Evolutionary conservation across 2,113 vertebrate species (phyloP).

Genomic region (Sphyrna mokarran): DNA sequence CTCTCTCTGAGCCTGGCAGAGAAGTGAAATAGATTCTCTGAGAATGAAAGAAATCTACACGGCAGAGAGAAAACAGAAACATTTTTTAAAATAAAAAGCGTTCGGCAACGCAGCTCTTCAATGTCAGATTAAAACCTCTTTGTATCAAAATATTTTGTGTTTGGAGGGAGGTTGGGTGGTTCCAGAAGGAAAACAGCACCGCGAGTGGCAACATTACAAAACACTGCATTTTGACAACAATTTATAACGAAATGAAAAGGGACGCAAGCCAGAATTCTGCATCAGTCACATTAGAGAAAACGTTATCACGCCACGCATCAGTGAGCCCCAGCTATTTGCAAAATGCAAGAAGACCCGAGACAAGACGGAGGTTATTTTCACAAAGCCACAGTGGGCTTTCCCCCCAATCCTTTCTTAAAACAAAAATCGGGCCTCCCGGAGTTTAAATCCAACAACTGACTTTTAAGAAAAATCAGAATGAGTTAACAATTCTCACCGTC

Average conservation of each 20-base stretch:
- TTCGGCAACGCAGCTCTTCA: no score
- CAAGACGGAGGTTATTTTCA: neutral
- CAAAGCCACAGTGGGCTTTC: neutral
- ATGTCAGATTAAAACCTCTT: neutral
- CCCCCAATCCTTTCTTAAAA: neutral
- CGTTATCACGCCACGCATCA: slow-evolving; percentile 64
- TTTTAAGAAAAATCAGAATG: neutral
- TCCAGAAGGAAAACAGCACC: neutral
- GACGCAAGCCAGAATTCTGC: neutral
- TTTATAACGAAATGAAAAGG: neutral
- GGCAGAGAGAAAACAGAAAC: neutral
- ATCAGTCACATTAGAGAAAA: slow-evolving; percentile 52
- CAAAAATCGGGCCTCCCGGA: neutral
- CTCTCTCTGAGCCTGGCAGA: neutral
- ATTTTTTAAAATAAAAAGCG: neutral
- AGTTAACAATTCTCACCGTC: neutral
- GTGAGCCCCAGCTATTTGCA: slow-evolving; percentile 65
- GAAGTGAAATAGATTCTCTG: neutral
- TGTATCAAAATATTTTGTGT: neutral
- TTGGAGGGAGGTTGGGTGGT: neutral
- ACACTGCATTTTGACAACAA: neutral
- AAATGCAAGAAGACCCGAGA: slow-evolving; percentile 48
- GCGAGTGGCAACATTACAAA: neutral
- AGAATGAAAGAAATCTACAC: neutral
- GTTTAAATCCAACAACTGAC: neutral